Evolutionary conservation across 2,888 invertebrate genomes (phyloP).

Genomic region (Microchrysa polita): DNA sequence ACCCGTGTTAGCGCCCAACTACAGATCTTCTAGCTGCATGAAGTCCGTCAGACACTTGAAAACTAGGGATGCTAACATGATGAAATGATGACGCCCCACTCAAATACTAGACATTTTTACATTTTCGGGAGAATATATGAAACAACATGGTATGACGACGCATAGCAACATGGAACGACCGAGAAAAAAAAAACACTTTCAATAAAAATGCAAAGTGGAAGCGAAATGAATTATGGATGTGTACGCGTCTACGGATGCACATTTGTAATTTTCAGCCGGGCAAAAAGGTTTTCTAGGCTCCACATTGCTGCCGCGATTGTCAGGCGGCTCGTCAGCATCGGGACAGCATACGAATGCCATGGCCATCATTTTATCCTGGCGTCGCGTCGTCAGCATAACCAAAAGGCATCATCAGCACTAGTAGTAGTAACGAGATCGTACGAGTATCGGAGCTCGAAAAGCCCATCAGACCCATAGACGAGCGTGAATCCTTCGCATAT

Average conservation of each 20-base stretch:
- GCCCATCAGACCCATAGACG: constrained; percentile 9
- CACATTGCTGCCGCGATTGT: constrained; percentile 18
- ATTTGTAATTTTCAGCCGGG: background rate
- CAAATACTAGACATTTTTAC: constrained; percentile 24
- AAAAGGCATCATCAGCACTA: constrained; percentile 25
- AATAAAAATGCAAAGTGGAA: constrained; percentile 47
- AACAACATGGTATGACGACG: too few relatives aligned
- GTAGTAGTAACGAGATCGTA: constrained; percentile 21
- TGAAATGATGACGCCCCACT: constrained; percentile 30
- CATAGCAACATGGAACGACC: background rate
- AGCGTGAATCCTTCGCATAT: background rate
- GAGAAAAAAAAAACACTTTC: constrained; percentile 31
- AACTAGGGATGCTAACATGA: constrained; percentile 24
- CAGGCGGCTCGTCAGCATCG: constrained; percentile 15
- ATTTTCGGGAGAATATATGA: background rate
- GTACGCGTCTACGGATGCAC: constrained; percentile 26
- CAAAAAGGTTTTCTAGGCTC: constrained; percentile 29
- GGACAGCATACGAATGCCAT: background rate
- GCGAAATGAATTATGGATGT: constrained; percentile 45
- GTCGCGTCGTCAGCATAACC: constrained; percentile 22
- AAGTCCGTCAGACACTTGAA: constrained; percentile 18
- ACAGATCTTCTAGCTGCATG: background rate
- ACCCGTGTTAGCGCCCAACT: constrained; percentile 2
- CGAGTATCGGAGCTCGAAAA: constrained; percentile 13
- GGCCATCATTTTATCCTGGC: background rate